These are phyloP conservation scores for Listrodromus nycthemerus DNA, from an alignment of 2,888 invertebrate genomes.

Conservation along the genomic window DNA sequence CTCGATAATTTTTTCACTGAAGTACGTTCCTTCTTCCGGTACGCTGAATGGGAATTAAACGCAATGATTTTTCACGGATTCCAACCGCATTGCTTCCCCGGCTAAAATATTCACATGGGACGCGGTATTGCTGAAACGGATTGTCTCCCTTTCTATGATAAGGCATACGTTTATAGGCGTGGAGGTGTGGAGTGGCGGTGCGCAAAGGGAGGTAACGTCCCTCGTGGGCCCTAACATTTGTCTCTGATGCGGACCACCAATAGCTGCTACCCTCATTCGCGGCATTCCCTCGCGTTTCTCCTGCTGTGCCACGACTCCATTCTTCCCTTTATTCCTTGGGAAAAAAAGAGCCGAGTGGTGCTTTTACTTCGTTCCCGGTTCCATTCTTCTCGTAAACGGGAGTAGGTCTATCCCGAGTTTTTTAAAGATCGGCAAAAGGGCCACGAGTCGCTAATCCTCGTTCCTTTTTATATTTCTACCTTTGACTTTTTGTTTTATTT, in stretches of 20 bases:
- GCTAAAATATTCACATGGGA: conserved; percentile 31
- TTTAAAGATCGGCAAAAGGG: conserved; percentile 51
- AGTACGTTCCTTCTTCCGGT: background rate
- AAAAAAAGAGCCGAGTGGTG: conserved; percentile 8
- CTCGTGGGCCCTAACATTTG: conserved; percentile 58
- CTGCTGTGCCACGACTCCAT: conserved; percentile 16
- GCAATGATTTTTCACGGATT: background rate
- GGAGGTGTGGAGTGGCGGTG: background rate
- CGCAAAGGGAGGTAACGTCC: conserved; percentile 4
- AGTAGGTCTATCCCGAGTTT: conserved; percentile 46
- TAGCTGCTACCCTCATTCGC: background rate
- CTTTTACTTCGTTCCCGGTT: conserved; percentile 6
- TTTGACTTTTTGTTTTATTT: background rate
- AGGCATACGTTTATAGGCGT: background rate
- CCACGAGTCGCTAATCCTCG: conserved; percentile 7
- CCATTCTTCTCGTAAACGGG: conserved; percentile 42
- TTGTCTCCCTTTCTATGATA: conserved; percentile 21
- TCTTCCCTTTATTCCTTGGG: background rate
- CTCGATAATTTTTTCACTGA: background rate
- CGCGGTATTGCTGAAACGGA: conserved; percentile 20
- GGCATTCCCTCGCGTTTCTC: conserved; percentile 5
- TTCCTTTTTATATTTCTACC: background rate
- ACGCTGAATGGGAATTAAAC: background rate
- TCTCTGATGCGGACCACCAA: conserved; percentile 33
- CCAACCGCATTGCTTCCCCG: conserved; percentile 1